Evolutionary conservation across 2,888 invertebrate genomes (phyloP).

Genomic region (Luperina nickerlii): DNA sequence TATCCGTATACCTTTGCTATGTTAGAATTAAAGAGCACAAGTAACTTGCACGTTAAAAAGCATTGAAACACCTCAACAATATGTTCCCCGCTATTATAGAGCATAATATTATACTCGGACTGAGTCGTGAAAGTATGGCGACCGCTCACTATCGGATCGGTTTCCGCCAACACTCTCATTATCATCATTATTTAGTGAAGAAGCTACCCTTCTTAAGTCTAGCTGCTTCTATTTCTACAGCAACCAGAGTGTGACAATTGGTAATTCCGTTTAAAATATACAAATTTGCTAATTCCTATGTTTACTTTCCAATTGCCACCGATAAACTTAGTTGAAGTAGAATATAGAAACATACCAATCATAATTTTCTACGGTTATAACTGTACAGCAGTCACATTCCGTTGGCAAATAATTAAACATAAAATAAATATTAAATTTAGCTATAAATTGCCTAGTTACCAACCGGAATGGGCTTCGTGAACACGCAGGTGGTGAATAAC

Average conservation of each 20-base stretch:
- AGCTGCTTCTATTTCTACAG: slow-evolving; percentile 70
- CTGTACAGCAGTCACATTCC: slow-evolving; percentile 90
- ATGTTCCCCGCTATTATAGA: slow-evolving; percentile 65
- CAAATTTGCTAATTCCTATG: slow-evolving; percentile 59
- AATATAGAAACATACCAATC: slow-evolving; percentile 76
- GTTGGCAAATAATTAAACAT: slow-evolving; percentile 87
- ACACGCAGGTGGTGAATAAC: slow-evolving; percentile 90
- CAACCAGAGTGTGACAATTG: slow-evolving; percentile 58
- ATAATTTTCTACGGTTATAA: slow-evolving; percentile 84
- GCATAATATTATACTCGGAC: slow-evolving; percentile 50
- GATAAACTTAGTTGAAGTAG: slow-evolving; percentile 62
- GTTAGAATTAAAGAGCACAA: slow-evolving; percentile 81
- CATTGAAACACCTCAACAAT: slow-evolving; percentile 71
- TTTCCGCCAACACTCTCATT: slow-evolving; percentile 42
- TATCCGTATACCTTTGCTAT: slow-evolving; percentile 87
- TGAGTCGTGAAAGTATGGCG: slow-evolving; percentile 37
- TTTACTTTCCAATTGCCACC: slow-evolving; percentile 51
- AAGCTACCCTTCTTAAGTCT: slow-evolving; percentile 78
- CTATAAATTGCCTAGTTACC: slow-evolving; percentile 90
- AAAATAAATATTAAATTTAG: slow-evolving; percentile 87
- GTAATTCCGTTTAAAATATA: slow-evolving; percentile 57
- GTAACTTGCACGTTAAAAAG: slow-evolving; percentile 76
- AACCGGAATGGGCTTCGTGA: slow-evolving; percentile 89
- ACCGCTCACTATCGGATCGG: slow-evolving; percentile 40
- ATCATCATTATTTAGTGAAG: slow-evolving; percentile 58